A percentile compares a stretch with the other conserved stretches of the same genome.
phyloP scores from a whole-genome alignment of 2,113 vertebrate genomes.

The Balaenoptera acutorostrata region DNA sequence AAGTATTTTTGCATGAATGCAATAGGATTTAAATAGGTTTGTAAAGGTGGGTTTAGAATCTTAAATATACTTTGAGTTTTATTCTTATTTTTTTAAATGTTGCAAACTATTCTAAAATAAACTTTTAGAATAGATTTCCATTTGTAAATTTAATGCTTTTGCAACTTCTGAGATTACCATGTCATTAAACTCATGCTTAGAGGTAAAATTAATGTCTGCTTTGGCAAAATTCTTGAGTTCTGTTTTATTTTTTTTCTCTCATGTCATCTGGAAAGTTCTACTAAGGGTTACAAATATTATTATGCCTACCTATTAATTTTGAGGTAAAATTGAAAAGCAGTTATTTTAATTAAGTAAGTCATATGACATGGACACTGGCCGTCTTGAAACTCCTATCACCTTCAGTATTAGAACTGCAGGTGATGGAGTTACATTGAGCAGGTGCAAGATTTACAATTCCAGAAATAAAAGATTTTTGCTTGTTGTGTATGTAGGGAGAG shows the following conservation, averaged over 20 bases:
- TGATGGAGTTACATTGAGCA: background rate
- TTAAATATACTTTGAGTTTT: background rate
- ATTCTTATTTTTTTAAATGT: background rate
- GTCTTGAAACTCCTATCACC: background rate
- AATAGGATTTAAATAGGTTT: background rate
- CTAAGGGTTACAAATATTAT: background rate
- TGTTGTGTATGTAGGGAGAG: background rate
- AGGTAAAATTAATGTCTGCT: background rate
- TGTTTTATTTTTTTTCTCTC: background rate
- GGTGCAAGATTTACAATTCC: background rate
- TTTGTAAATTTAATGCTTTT: background rate
- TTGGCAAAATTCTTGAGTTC: background rate
- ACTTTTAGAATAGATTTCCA: background rate
- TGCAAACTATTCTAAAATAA: background rate
- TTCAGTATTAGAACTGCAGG: background rate
- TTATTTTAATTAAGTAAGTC: background rate
- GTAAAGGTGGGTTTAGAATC: background rate
- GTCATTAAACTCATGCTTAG: background rate
- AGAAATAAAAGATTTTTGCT: background rate
- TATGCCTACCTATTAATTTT: background rate
- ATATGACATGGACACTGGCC: background rate
- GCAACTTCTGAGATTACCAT: background rate
- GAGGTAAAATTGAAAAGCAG: background rate
- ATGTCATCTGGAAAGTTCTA: background rate
- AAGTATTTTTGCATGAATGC: background rate